Base-by-base conservation (phyloP, 2,797 vertebrate species). In the Poeciliopsis infans region DNA sequence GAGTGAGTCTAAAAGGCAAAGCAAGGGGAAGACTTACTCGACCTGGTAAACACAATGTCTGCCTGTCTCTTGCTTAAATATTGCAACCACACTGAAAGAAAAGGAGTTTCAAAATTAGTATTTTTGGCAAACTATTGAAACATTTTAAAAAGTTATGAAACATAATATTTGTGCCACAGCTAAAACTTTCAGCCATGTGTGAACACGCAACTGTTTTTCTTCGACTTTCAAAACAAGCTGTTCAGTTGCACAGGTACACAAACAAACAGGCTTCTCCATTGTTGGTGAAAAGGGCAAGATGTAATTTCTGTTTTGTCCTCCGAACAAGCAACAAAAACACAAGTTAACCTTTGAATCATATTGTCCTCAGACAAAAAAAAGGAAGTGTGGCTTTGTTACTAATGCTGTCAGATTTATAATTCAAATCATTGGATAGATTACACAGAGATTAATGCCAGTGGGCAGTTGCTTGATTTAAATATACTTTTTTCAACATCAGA, bases 281-380 rank as follows among this genome's bases (percentile, higher is more conserved):
- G 49, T 28, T 2, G 7, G 43, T 75, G 66, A 77, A 77, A 72
- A 79, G 66, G 79, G 61, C 23, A 68, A 51, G 13, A 25, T 18
- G 68, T 59, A 64, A 74, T 69, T 64, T 74, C 15, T 55, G 20
- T 41, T 25, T 76, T 20, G 46, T n/a, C 28, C 39, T 71, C 4
- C 71, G 51, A 51, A 28, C 61, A 53, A 43, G 7, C 76, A 64
- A 4, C 68, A 70, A n/a, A 70, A 70, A 45, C 66, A 28, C 49
- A 31, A 59, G 43, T 13, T 33, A 70, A 70, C 68, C 31, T 75
- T 72, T 20, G 41, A 46, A 70, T 70, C 12, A 70, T 45, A 45
- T 25, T 0, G 31, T 39, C 20, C 20, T 46, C 1, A n/a, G 39
- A 51, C 13, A 57, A 74, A 20, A 36, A 36, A 64, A 59, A 39